These are phyloP conservation scores for Poeciliopsis prolifica DNA, from an alignment of 2,113 vertebrate species.

Conservation along the genomic window DNA sequence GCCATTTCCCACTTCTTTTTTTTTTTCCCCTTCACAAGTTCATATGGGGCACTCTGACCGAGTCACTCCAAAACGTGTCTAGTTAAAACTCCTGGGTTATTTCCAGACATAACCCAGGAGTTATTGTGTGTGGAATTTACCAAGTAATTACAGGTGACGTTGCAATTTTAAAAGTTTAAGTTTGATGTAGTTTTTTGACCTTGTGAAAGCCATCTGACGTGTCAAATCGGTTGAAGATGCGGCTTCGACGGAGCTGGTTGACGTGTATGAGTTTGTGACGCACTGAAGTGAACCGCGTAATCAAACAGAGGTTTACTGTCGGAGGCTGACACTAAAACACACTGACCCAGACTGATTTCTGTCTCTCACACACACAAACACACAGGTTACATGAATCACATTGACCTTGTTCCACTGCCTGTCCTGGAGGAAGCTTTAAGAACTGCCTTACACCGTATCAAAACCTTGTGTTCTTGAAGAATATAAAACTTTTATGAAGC, in stretches of 20 bases:
- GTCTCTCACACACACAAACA: constrained; percentile 2
- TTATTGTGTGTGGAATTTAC: too few species aligned
- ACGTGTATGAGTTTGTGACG: constrained; percentile 8
- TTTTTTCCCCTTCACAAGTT: too few species aligned
- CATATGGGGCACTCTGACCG: too few species aligned
- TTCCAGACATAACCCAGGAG: too few species aligned
- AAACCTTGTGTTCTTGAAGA: not conserved
- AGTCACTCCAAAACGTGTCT: too few species aligned
- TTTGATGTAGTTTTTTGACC: not conserved
- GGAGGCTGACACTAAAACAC: constrained; percentile 54
- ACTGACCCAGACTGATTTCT: constrained; percentile 56
- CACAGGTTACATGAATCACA: constrained; percentile 9
- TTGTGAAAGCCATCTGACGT: not conserved
- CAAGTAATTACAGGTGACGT: too few species aligned
- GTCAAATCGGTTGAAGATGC: not conserved
- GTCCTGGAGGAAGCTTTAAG: not conserved
- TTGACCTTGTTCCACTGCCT: not conserved
- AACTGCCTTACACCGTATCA: not conserved
- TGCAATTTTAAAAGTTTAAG: too few species aligned
- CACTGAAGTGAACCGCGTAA: constrained; percentile 21
- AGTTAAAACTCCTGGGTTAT: too few species aligned
- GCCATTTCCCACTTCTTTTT: too few species aligned
- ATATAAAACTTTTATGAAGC: constrained; percentile 12
- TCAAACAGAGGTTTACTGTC: constrained; percentile 34
- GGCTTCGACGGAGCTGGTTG: not conserved